A percentile compares a stretch with the other conserved stretches of the same genome.
Evolutionary conservation across 1,140 invertebrate genomes (phyloP).

Genomic region (Oryzaephilus surinamensis): DNA sequence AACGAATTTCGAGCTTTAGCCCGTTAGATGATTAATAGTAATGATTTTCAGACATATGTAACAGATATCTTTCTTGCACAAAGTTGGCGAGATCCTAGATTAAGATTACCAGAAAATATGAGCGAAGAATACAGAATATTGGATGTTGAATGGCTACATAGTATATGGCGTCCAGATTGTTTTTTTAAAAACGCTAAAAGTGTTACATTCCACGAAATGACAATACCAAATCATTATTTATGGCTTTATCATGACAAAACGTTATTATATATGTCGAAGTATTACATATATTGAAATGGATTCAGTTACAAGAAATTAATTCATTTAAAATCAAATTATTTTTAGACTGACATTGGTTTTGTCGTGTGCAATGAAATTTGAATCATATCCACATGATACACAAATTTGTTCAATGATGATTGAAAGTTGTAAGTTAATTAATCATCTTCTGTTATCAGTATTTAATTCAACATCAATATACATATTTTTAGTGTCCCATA

Average conservation of each 20-base stretch:
- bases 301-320: neutral
- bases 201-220: conserved; percentile 90
- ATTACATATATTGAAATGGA: conserved; percentile 31
- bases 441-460: neutral
- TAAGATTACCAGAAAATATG: conserved; percentile 82
- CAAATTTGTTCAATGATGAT: conserved; percentile 88
- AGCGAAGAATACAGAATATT: conserved; percentile 82
- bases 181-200: conserved; percentile 91
- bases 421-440: conserved; percentile 65
- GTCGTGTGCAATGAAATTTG: conserved; percentile 89
- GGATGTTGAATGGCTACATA: conserved; percentile 82
- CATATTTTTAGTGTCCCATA: conserved; percentile 60
- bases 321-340: conserved; percentile 20
- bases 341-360: conserved; percentile 72
- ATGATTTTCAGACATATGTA: conserved; percentile 66
- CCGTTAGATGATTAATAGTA: neutral
- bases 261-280: conserved; percentile 84
- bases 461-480: neutral
- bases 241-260: conserved; percentile 88
- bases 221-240: conserved; percentile 85
- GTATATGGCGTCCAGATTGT: conserved; percentile 84
- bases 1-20: neutral
- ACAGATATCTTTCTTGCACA: conserved; percentile 86
- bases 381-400: conserved; percentile 82
- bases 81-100: conserved; percentile 79